These are phyloP conservation scores for Chaetodon trifasciatus DNA, from an alignment of 2,797 vertebrate species.

Conservation along the genomic window DNA sequence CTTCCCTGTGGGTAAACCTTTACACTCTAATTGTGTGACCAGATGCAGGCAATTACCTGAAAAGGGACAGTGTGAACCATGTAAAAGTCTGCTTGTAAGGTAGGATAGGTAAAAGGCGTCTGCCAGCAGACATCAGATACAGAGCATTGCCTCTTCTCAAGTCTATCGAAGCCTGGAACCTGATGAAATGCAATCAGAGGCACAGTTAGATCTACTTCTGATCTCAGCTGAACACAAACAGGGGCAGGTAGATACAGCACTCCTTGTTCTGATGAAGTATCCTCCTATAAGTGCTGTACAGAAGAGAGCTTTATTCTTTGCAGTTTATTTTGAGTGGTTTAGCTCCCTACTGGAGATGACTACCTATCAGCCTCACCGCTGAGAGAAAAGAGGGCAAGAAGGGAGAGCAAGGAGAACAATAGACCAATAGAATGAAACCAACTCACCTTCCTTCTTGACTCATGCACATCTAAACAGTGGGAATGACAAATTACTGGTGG, in stretches of 20 bases:
- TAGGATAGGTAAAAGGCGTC: background rate
- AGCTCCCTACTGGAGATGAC: constrained; percentile 37
- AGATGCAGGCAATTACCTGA: constrained; percentile 29
- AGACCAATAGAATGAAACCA: constrained; percentile 36
- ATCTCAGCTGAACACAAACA: constrained; percentile 36
- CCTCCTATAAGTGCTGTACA: constrained; percentile 19
- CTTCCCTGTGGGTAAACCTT: constrained; percentile 4
- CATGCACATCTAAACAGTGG: constrained; percentile 53
- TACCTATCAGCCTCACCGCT: constrained; percentile 43
- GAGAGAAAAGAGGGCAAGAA: constrained; percentile 21
- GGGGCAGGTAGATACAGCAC: background rate
- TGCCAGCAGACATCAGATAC: constrained; percentile 1
- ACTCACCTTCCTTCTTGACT: constrained; percentile 49
- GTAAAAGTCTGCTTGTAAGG: constrained; percentile 15
- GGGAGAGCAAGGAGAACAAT: constrained; percentile 41
- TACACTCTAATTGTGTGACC: constrained; percentile 21
- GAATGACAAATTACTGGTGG: constrained; percentile 73
- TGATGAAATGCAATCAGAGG: constrained; percentile 24
- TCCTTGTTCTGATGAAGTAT: constrained; percentile 43
- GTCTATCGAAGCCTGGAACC: background rate
- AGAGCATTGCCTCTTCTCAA: background rate
- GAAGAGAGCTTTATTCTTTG: constrained; percentile 36
- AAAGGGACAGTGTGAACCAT: constrained; percentile 3
- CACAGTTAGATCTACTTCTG: background rate
- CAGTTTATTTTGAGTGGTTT: constrained; percentile 40